A percentile compares a stretch with the other conserved stretches of the same genome.
Conservation (phyloP, 2,113 vertebrate genomes). For the Xiphophorus maculatus region DNA sequence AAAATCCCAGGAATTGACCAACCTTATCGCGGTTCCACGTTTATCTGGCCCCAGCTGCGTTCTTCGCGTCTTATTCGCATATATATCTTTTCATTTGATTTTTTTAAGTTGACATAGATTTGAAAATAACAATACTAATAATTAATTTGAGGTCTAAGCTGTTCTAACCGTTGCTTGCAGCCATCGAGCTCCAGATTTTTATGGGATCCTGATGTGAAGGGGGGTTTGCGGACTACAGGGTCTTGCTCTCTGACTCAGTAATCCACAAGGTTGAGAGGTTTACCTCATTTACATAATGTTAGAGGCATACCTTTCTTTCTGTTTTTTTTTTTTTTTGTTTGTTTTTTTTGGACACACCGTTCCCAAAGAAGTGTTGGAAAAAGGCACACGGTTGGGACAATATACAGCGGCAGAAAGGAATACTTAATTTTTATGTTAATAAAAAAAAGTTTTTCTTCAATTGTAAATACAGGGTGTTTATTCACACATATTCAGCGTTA, state of each 20-base stretch:
- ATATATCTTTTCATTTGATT: not conserved
- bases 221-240: conserved; percentile 74
- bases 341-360: conserved; percentile 41
- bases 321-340: conserved; percentile 38
- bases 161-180: conserved; percentile 45
- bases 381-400: conserved; percentile 33
- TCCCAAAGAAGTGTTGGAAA: conserved; percentile 22
- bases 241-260: conserved; percentile 85
- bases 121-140: no score
- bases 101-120: conserved; percentile 36
- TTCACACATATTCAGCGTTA: not conserved
- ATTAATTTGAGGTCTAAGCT: conserved; percentile 30
- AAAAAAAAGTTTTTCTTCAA: not conserved
- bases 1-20: conserved; percentile 16
- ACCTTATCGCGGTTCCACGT: conserved; percentile 52
- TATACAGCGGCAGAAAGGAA: conserved; percentile 33
- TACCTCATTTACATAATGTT: conserved; percentile 85
- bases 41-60: conserved; percentile 12
- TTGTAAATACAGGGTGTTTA: not conserved
- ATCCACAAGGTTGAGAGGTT: conserved; percentile 84
- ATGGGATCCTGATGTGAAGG: conserved; percentile 71
- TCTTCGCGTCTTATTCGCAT: conserved; percentile 7
- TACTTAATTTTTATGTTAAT: not conserved
- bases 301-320: conserved; percentile 70
- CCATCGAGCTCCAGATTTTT: conserved; percentile 68